Evolutionary conservation across 2,888 invertebrate genomes (phyloP), one percentile per base, ranked within the genome.

Genomic region (Gortyna flavago): DNA sequence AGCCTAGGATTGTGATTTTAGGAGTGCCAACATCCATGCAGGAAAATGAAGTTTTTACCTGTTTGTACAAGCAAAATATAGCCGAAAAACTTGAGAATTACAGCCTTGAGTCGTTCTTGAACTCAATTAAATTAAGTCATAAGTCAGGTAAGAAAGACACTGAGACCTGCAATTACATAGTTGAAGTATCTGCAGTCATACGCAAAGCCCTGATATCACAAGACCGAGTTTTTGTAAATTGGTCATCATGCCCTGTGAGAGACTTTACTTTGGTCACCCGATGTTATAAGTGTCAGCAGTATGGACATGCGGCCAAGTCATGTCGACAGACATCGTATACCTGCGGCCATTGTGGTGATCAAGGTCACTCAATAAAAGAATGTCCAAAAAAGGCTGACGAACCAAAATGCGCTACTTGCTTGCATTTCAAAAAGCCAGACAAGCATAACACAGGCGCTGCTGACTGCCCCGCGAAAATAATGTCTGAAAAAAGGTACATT

Each of bases 141-240:
- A 62, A 35, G 32, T 59, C 62, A 35, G 25, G 35, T 35, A 35
- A 35, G 21, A 35, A 11, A 35, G 62, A 62, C 32, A 32, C 35
- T 35, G 62, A 62, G 62, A 35, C 59, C 59, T 59, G n/a, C 29
- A 59, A 59, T 16, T 59, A 29, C 29, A 59, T 59, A 13, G 32
- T 32, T 18, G 61, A 61, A 29, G 61, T 61, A 61, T 18, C 32
- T 32, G 32, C 32, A 61, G 32, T 32, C 61, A 41, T 32, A 61
- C 61, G 61, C 29, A 61, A 61, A 32, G 32, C 61, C 61, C 61
- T 61, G 61, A 18, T 61, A 32, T 61, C 61, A 16, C 32, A 61
- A 32, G 61, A 61, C 29, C 61, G 61, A 32, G 61, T 61, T 61
- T 61, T 32, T 61, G 32, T 61, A 32, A 61, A 32, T 61, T 61